Evolutionary conservation across 2,888 invertebrate species (phyloP), one percentile per base, ranked within the genome.

Genomic region (Cylindroiulus punctatus): DNA sequence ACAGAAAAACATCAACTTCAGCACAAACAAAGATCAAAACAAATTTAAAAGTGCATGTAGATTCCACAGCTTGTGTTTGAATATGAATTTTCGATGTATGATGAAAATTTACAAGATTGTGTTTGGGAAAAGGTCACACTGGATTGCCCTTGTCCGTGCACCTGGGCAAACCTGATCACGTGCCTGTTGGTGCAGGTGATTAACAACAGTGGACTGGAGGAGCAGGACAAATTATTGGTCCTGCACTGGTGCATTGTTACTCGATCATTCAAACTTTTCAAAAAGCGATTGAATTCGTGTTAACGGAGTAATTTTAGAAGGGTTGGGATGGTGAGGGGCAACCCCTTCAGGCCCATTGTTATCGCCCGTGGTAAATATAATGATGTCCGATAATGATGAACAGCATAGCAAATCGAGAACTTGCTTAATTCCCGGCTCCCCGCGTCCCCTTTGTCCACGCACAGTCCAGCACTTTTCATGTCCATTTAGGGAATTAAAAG

Each of bases 201-300:
- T n/a, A 57, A 57, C n/a, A n/a, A 57, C 22, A n/a, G 57, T 22
- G 57, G 57, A 57, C 1, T 65, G 65, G 65, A 26, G 65, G 22
- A 65, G 26, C 19, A 8, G 65, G 65, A 65, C 22, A 65, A 65
- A 65, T 65, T 65, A 26, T 26, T n/a, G 52, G 52, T 1, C 19
- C 52, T 7, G 52, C 52, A 52, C 14, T 1, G 52, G 52, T 19
- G 52, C 22, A 65, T 26, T 65, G 65, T 26, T 65, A 65, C 1
- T 65, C n/a, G n/a, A n/a, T n/a, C 65, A 65, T 65, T 65, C 65
- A 65, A 65, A 65, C 22, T 65, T 65, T 65, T 65, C 65, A 22
- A 65, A 65, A 65, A 65, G 26, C 4, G 7, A 65, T 26, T 65
- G 65, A 65, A 65, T 26, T 65, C 26, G 65, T 26, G 26, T 65